Evolutionary conservation across 2,888 invertebrate genomes (phyloP), one percentile per base, ranked within the genome.

Genomic region (Priocnemis perturbator): DNA sequence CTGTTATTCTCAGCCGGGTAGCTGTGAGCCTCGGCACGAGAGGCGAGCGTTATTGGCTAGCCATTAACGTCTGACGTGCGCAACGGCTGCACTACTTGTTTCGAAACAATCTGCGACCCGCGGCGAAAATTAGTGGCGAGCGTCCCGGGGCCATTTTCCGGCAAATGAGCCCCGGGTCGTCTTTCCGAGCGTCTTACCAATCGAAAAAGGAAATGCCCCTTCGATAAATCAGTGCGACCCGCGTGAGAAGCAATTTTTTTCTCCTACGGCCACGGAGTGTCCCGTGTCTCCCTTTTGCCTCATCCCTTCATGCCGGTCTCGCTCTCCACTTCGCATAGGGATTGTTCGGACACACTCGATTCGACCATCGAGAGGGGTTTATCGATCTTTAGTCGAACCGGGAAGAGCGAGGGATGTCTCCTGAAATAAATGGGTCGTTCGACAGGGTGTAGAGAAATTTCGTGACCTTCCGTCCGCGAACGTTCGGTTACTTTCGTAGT

Each of bases 361-460:
- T 65, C 62, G 71, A 14, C 17, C 14, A 17, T 7, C 50, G 37
- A 19, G 60, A 52, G 64, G 55, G 66, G 50, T 66, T 71, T 67
- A 69, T 68, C 67, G 62, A 70, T 69, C 61, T 59, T 62, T 60
- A 64, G 56, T 17, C 63, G 59, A 65, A 69, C 50, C 58, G 55
- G 64, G 21, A 63, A 45, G 21, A 14, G 37, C 56, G 58, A 62
- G 62, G 64, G 65, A 71, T 67, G 65, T 64, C 76, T 64, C 64
- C 63, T 71, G 61, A 69, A 73, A 65, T 75, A 80, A 80, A 79
- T 80, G 72, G 77, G 77, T 77, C 73, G 59, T 72, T 60, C 70
- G 61, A 44, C 17, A 57, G 9, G 53, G 14, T n/a, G 60, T 15
- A 60, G 52, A 60, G 65, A 67, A 64, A 68, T 67, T 72, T 76